Evolutionary conservation across 92 coral and sea anemone species (phyloP), one percentile per base, ranked within the genome.

Genomic region (Phenganax marumi): DNA sequence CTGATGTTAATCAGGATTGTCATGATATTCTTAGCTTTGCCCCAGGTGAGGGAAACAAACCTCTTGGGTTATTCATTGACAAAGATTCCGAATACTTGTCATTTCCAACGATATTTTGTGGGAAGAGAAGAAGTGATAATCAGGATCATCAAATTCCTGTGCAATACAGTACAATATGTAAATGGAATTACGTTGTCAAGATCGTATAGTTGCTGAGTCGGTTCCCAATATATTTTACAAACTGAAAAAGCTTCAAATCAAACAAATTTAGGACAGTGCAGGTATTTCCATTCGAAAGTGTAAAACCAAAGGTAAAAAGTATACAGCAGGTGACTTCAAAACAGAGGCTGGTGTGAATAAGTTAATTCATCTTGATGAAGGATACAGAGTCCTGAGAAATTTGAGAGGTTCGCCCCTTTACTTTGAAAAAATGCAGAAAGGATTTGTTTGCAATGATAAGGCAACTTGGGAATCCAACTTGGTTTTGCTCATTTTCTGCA

Each of bases 21-120:
- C 89, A 91, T 8, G 61, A 76, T 0, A 87, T 91, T 60, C 12
- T 81, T 14, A 83, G 84, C 50, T 90, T 92, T 90, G 97, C 93
- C 48, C 97, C 97, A 73, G 93, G 93, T 6, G 90, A 90, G 52
- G 91, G 91, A 14, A 92, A 90, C 47, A 88, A 68, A 86, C 97
- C 93, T 13, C 21, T 90, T 16, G 91, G 93, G 12, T 25, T 89
- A 14, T 90, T 91, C 73, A 80, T 84, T 69, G 89, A 87, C 52
- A 84, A 81, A 68, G 82, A 89, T 84, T 89, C 91, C n/a, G 94
- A 91, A 77, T 89, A 54, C 58, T 70, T 84, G 57, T 84, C 87
- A 16, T 84, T 81, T 68, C 93, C 90, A 21, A 84, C 91, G 25
- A 88, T 90, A 6, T 90, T 70, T 43, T 90, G 93, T 83, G 93